phyloP scores from a whole-genome alignment of 1,140 invertebrate species.

The Watersipora subatra region DNA sequence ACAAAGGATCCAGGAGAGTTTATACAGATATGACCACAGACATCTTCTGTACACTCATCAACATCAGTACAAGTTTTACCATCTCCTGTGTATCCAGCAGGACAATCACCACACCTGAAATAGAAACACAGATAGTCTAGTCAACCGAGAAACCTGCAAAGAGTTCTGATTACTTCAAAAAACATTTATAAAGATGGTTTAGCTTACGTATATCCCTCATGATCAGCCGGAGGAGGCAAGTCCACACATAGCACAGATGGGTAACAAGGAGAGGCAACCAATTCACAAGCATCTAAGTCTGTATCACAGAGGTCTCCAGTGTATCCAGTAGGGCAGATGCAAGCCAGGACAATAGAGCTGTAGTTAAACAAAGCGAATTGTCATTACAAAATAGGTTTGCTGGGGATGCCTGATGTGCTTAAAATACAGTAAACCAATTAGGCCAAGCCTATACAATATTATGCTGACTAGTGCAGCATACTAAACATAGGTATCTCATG shows the following conservation, averaged over 20 bases:
- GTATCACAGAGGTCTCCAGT: neutral
- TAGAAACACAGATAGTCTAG: no score
- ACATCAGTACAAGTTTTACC: slow-evolving; percentile 12
- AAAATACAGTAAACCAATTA: no score
- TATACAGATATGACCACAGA: slow-evolving; percentile 13
- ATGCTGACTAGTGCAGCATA: no score
- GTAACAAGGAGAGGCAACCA: neutral
- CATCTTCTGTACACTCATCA: slow-evolving; percentile 14
- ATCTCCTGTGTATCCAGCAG: neutral
- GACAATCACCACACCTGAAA: neutral
- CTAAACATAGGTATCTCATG: no score
- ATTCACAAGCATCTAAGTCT: neutral
- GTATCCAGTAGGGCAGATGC: neutral
- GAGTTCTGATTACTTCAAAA: no score
- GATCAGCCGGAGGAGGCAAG: neutral
- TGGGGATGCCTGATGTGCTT: no score
- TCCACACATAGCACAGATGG: neutral
- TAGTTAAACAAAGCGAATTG: no score
- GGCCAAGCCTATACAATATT: no score
- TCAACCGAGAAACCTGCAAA: no score
- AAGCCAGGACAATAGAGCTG: neutral
- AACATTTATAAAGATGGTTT: no score
- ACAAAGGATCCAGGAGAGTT: slow-evolving; percentile 7
- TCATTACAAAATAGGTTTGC: no score
- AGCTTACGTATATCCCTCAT: neutral